A percentile compares a stretch with the other conserved stretches of the same genome.
Evolutionary conservation across 1,140 invertebrate genomes (phyloP).

Genomic region (Drosophila guanche): DNA sequence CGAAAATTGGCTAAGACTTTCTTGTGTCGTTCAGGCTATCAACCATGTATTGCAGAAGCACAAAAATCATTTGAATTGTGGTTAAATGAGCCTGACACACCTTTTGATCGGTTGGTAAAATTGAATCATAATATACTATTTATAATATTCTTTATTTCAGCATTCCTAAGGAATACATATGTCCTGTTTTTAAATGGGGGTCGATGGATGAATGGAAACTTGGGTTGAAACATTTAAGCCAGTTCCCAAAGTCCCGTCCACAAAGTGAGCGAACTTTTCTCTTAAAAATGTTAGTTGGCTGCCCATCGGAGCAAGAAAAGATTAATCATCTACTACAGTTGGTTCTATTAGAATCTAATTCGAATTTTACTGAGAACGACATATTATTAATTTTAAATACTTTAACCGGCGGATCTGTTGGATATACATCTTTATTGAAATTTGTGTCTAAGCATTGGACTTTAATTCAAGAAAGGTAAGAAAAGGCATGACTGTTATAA

Average conservation of each 20-base stretch:
- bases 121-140: neutral
- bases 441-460: constrained; percentile 88
- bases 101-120: constrained; percentile 88
- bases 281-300: constrained; percentile 89
- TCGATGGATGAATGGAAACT: constrained; percentile 91
- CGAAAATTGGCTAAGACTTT: constrained; percentile 87
- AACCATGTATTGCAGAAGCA: constrained; percentile 88
- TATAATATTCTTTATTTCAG: constrained; percentile 83
- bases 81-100: constrained; percentile 87
- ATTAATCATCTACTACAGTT: constrained; percentile 88
- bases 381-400: constrained; percentile 89
- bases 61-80: constrained; percentile 87
- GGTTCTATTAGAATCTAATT: constrained; percentile 87
- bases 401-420: constrained; percentile 87
- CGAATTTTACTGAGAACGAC: constrained; percentile 89
- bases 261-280: constrained; percentile 90
- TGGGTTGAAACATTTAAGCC: constrained; percentile 88
- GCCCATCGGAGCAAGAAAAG: constrained; percentile 87
- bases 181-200: constrained; percentile 91
- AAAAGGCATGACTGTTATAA: too few species aligned
- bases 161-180: constrained; percentile 89
- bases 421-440: constrained; percentile 88
- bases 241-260: constrained; percentile 88
- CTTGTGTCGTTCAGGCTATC: constrained; percentile 89
- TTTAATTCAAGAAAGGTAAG: constrained; percentile 86